A percentile compares a stretch with the other conserved stretches of the same genome.
phyloP scores from a whole-genome alignment of 2,888 invertebrate species.

The Eupeodes latifasciatus region DNA sequence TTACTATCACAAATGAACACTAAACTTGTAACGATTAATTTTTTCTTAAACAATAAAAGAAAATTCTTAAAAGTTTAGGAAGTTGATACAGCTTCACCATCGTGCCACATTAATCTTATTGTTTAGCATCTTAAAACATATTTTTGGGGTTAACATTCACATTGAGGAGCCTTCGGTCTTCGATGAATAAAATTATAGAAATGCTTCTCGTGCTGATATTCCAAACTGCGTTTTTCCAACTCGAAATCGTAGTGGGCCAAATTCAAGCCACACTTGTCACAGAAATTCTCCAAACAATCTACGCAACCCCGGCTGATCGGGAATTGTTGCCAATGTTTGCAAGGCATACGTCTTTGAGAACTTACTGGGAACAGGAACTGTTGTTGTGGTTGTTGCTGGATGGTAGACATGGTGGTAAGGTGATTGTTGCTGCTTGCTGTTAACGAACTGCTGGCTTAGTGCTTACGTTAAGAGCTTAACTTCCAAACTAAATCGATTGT shows the following conservation, averaged over 20 bases:
- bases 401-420: constrained; percentile 36
- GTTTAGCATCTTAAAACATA: neutral
- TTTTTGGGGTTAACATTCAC: constrained; percentile 36
- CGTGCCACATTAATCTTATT: neutral
- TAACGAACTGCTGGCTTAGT: neutral
- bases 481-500: constrained; percentile 55
- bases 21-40: constrained; percentile 12
- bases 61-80: neutral
- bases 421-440: neutral
- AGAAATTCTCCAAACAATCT: constrained; percentile 58
- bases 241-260: constrained; percentile 52
- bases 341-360: constrained; percentile 63
- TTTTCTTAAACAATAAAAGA: neutral
- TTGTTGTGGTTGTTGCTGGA: constrained; percentile 21
- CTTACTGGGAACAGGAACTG: constrained; percentile 62
- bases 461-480: constrained; percentile 47
- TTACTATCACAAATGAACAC: constrained; percentile 55
- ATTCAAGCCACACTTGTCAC: constrained; percentile 56
- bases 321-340: constrained; percentile 68
- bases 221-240: constrained; percentile 47
- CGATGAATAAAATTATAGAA: constrained; percentile 60
- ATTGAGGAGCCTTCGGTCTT: constrained; percentile 45
- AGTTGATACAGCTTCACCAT: constrained; percentile 35
- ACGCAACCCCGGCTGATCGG: constrained; percentile 57
- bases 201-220: constrained; percentile 66